Conservation (phyloP, 2,797 vertebrate genomes). For the Scolopax rusticola region DNA sequence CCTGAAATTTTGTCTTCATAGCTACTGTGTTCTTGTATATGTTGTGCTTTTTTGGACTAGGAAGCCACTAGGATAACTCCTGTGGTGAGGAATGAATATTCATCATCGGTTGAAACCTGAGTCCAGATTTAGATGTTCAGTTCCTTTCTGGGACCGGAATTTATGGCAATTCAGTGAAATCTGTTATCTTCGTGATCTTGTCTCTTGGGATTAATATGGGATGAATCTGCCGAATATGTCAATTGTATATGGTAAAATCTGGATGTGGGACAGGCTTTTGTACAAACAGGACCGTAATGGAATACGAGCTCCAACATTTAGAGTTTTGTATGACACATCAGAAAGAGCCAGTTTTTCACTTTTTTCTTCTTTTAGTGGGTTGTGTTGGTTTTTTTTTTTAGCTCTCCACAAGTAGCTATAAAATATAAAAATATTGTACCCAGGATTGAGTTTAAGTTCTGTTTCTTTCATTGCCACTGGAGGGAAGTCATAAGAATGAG, state of each 20-base stretch:
- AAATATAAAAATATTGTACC: background rate
- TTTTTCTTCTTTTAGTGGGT: background rate
- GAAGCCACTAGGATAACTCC: background rate
- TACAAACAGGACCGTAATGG: background rate
- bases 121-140: background rate
- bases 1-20: background rate
- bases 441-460: background rate
- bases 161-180: background rate
- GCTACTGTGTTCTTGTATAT: background rate
- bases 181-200: background rate
- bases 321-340: background rate
- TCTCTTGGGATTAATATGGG: background rate
- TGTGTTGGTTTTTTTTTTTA: background rate
- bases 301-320: fast-evolving
- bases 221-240: background rate
- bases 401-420: background rate
- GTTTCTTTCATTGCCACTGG: background rate
- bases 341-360: background rate
- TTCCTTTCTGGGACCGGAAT: background rate
- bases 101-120: background rate
- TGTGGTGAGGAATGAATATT: background rate
- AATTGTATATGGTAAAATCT: background rate
- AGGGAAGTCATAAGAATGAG: background rate
- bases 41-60: background rate
- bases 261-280: background rate